A percentile compares a stretch with the other conserved stretches of the same genome.
These are phyloP conservation scores for Halcyon smyrnensis DNA, from an alignment of 2,797 vertebrate species.

Conservation along the genomic window DNA sequence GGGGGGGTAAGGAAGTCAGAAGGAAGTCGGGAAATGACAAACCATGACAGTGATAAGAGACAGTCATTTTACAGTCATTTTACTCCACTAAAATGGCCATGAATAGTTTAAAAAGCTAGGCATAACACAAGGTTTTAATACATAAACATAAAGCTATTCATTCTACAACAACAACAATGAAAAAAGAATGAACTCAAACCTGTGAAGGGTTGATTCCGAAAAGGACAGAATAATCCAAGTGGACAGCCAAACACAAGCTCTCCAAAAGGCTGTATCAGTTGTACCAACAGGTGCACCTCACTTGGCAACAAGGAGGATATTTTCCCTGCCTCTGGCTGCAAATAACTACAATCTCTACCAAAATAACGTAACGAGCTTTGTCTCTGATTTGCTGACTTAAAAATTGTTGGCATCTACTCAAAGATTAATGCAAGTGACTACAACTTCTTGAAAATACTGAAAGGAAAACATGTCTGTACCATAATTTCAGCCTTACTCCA, in stretches of 20 bases:
- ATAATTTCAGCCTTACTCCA: background rate
- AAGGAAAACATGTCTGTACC: background rate
- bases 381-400: background rate
- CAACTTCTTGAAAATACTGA: background rate
- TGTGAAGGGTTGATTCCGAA: background rate
- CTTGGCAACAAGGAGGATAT: background rate
- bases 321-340: background rate
- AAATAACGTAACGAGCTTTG: background rate
- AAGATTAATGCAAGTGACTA: background rate
- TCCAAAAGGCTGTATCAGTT: background rate
- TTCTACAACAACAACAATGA: background rate
- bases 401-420: background rate
- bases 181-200: background rate
- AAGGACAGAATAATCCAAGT: background rate
- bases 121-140: background rate
- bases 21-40: conserved; percentile 26
- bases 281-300: background rate
- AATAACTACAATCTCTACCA: background rate
- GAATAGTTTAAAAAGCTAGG: background rate
- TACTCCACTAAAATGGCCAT: background rate
- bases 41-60: background rate
- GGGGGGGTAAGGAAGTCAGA: background rate
- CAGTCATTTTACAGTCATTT: background rate
- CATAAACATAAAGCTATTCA: background rate
- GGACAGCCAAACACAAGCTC: background rate